Base-by-base conservation (phyloP, 2,797 vertebrate species). In the Clamator glandarius region DNA sequence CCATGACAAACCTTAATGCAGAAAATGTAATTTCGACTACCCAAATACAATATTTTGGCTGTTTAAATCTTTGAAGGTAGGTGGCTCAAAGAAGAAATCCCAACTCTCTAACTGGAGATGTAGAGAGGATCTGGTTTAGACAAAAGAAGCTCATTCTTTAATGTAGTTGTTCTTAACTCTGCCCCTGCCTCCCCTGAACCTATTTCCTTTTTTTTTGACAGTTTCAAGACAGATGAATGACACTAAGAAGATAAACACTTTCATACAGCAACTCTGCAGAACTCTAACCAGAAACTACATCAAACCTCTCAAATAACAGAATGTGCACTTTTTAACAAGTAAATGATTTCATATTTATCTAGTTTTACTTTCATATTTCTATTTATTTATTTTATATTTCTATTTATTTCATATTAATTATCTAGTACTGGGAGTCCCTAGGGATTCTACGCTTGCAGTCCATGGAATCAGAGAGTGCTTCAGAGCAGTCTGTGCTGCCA, bases 31-130 rank as follows among this genome's bases (percentile, higher is more conserved):
- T 63, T 82, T 89, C 61, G 59, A 33, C 28, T 31, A 57, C 18
- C 31, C 12, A 29, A 52, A 54, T 14, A 58, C 25, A 58, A 33
- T 9, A 28, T 42, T 80, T 36, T 46, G 15, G 25, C 42, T 58
- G 23, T 74, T 95, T 33, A 84, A 93, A 87, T 73, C 44, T 66
- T 52, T 26, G 48, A 86, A 36, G 55, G 63, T 16, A 51, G 14
- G 26, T 18, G 17, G 20, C 19, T 87, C 66, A 85, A 61, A 87
- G 29, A 87, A 92, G 54, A 70, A 87, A 95, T 21, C 24, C 14
- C 55, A 73, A 0, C 16, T 46, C 29, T 62, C 68, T 31, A 33
- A 13, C 33, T 29, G 44, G 10, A 92, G 77, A 67, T 10, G 25
- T 9, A 9, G 7, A 75, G 3, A 78, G 54, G 26, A 85, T 17